Evolutionary conservation across 2,797 vertebrate genomes (phyloP), one percentile per base, ranked within the genome.

Genomic region (Hypotaenidia okinawae): DNA sequence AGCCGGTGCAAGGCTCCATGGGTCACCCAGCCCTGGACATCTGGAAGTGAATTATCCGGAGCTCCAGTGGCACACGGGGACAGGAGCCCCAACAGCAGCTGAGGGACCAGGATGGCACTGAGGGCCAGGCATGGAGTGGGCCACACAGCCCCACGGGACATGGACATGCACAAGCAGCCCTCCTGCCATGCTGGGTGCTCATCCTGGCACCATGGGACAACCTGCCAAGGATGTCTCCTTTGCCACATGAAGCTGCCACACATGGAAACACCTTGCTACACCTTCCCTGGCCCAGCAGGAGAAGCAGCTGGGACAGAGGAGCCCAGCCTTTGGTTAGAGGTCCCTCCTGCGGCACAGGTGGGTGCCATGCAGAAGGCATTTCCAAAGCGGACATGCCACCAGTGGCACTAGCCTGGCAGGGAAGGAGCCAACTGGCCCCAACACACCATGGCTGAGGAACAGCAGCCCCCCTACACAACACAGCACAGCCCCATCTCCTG

Each of bases 341-440:
- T 77, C 14, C 43, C 64, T 63, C 51, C 3, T 2, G 2, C 0
- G 0, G 70, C 92, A 43, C 23, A 0, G 0, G 19, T 1, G 8
- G 52, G 49, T 41, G 63, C 51, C 78, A 5, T 14, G 2, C 22
- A 33, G 91, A 57, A 76, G 70, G 39, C 13, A 8, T 85, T 93
- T 63, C 87, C 81, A 77, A 51, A 6, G 27, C 0, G 4, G 64
- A 51, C 1, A 3, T 89, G 55, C 63, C 3, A 0, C n/a, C 47
- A 5, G 59, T 11, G 6, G 51, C 69, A 27, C 43, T 0, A 0
- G 27, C 27, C 54, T 30, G 19, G 1, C 24, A 10, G 21, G 24
- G 67, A 69, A 37, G n/a, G 52, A 87, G 24, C n/a, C 79, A 13
- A 11, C 25, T 55, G 1, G 0, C 9, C 62, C 85, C 83, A 70